A percentile compares a stretch with the other conserved stretches of the same genome.
Conservation (phyloP, 2,797 vertebrate genomes). For the Acanthornis magna region DNA sequence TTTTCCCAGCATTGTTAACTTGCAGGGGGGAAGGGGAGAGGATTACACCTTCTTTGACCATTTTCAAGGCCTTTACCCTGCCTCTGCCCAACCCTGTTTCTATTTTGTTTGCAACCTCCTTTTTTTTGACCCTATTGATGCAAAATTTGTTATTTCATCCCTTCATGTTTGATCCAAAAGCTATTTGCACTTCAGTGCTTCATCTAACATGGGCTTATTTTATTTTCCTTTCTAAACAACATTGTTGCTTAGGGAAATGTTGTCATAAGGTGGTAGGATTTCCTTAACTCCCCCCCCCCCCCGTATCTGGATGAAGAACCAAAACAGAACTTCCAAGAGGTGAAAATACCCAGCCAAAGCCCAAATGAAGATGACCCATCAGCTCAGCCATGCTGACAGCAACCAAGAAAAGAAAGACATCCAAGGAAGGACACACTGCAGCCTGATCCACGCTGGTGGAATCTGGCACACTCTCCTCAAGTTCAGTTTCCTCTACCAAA, state of each 20-base stretch:
- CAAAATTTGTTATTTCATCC: background rate
- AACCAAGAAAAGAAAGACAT: background rate
- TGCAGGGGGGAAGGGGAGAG: too few species aligned
- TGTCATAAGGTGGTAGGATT: background rate
- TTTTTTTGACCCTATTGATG: background rate
- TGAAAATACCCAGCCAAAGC: background rate
- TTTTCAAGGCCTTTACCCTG: background rate
- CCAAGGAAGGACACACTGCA: background rate
- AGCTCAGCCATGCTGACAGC: background rate
- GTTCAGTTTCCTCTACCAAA: background rate
- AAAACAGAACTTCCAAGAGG: background rate
- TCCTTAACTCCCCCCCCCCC: background rate
- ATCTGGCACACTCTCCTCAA: background rate
- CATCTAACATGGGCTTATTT: background rate
- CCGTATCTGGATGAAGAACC: background rate
- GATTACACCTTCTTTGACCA: background rate
- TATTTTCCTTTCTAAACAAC: background rate
- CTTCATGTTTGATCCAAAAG: background rate
- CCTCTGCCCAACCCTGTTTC: background rate
- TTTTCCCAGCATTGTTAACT: background rate
- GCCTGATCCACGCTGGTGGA: fast-evolving
- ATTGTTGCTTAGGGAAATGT: background rate
- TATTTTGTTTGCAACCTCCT: background rate
- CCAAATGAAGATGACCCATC: background rate
- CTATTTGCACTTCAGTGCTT: conserved; percentile 6